These are phyloP conservation scores for Tenrec ecaudatus DNA, from an alignment of 2,113 vertebrate species.

Conservation along the genomic window DNA sequence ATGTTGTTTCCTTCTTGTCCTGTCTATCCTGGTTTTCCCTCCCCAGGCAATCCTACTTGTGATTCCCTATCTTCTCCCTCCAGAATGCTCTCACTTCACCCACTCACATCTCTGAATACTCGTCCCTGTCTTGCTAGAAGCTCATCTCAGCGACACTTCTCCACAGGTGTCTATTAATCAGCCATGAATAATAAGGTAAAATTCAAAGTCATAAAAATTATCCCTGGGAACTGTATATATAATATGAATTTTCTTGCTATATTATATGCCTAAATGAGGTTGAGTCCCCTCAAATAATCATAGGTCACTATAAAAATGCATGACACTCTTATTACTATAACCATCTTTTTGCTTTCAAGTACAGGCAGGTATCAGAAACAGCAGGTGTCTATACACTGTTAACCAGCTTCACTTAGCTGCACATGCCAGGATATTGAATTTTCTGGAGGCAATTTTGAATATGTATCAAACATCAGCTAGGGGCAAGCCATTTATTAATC, in stretches of 20 bases:
- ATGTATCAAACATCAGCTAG: slow-evolving; percentile 32
- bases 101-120: neutral
- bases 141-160: neutral
- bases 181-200: slow-evolving; percentile 56
- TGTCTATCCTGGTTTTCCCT: neutral
- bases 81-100: neutral
- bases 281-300: slow-evolving; percentile 39
- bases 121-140: neutral
- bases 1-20: neutral
- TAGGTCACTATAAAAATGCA: slow-evolving; percentile 46
- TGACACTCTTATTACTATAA: slow-evolving; percentile 34
- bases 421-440: neutral
- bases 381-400: slow-evolving; percentile 19
- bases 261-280: slow-evolving; percentile 33
- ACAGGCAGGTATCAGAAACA: slow-evolving; percentile 25
- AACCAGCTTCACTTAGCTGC: neutral
- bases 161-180: slow-evolving; percentile 37
- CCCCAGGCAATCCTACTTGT: neutral
- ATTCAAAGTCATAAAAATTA: slow-evolving; percentile 59
- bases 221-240: slow-evolving; percentile 4
- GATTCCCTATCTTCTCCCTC: neutral
- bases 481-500: neutral
- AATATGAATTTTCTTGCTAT: slow-evolving; percentile 47
- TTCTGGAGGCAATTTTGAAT: slow-evolving; percentile 58
- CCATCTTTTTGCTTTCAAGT: slow-evolving; percentile 49